phyloP scores from a whole-genome alignment of 2,797 vertebrate genomes.

The Xiphophorus birchmanni region DNA sequence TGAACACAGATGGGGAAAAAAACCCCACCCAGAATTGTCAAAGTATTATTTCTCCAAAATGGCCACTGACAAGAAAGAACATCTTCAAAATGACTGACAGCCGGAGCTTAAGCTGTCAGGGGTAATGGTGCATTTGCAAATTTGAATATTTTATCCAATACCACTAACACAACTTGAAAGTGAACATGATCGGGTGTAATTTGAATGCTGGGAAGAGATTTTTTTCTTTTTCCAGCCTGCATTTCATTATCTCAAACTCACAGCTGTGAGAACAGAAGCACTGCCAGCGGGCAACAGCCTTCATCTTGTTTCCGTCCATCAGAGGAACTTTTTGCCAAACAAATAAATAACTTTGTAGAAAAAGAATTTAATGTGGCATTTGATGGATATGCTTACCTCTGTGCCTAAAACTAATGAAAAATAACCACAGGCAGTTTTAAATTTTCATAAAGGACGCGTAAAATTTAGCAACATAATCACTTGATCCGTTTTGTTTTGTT shows the following conservation, averaged over 20 bases:
- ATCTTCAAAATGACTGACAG: background rate
- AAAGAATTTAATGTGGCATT: background rate
- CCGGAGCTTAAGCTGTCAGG: background rate
- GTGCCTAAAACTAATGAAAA: background rate
- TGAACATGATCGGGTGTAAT: background rate
- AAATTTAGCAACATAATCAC: background rate
- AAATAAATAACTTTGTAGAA: background rate
- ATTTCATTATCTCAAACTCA: constrained; percentile 7
- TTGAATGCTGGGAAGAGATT: background rate
- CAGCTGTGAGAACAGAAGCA: background rate
- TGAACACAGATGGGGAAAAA: no score
- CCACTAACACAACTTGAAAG: background rate
- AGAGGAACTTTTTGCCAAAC: background rate
- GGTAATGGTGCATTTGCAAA: background rate
- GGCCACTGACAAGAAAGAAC: background rate
- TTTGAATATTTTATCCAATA: background rate
- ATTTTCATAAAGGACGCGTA: background rate
- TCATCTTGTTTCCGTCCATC: background rate
- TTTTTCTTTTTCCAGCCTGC: background rate
- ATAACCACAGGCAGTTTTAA: background rate
- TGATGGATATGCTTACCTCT: background rate
- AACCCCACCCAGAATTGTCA: background rate
- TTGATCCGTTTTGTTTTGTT: background rate
- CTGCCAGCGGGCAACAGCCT: no score
- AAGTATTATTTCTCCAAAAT: background rate